Evolutionary conservation across 1,140 invertebrate genomes (phyloP).

Genomic region (Himalopsyche phryganea): DNA sequence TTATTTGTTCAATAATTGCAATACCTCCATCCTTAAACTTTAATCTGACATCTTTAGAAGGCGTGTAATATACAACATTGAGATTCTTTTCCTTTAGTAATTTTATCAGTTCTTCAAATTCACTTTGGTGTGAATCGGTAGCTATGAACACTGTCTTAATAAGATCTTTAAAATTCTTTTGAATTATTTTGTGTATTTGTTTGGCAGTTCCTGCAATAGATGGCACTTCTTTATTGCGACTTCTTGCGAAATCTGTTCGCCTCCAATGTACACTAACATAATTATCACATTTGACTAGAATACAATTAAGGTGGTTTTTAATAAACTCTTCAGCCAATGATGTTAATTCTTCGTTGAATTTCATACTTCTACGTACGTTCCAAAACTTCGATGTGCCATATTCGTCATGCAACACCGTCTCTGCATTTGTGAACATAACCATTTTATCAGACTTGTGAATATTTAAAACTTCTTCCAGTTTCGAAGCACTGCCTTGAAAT

Average conservation of each 20-base stretch:
- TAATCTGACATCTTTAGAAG: slow-evolving; percentile 46
- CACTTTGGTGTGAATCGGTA: slow-evolving; percentile 70
- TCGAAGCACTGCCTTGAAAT: slow-evolving; percentile 75
- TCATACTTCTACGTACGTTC: slow-evolving; percentile 85
- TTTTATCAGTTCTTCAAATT: slow-evolving; percentile 47
- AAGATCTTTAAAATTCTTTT: slow-evolving; percentile 38
- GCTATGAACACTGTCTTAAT: slow-evolving; percentile 67
- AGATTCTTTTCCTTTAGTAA: slow-evolving; percentile 43
- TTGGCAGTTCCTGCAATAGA: slow-evolving; percentile 64
- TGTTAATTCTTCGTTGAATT: slow-evolving; percentile 71
- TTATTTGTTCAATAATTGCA: slow-evolving; percentile 95
- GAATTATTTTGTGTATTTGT: slow-evolving; percentile 64
- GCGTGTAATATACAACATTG: slow-evolving; percentile 39
- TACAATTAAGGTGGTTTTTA: slow-evolving; percentile 61
- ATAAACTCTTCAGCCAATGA: slow-evolving; percentile 72
- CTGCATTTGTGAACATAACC: slow-evolving; percentile 81
- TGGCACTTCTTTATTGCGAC: slow-evolving; percentile 67
- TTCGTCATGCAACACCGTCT: slow-evolving; percentile 81
- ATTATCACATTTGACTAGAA: slow-evolving; percentile 62
- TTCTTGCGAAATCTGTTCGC: slow-evolving; percentile 76
- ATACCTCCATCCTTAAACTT: slow-evolving; percentile 79
- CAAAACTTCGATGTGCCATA: slow-evolving; percentile 85
- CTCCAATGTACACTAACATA: slow-evolving; percentile 82
- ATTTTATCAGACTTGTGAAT: slow-evolving; percentile 45
- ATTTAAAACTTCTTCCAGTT: slow-evolving; percentile 56